Base-by-base conservation (phyloP, 1,140 invertebrate genomes). In the Maconellicoccus hirsutus region DNA sequence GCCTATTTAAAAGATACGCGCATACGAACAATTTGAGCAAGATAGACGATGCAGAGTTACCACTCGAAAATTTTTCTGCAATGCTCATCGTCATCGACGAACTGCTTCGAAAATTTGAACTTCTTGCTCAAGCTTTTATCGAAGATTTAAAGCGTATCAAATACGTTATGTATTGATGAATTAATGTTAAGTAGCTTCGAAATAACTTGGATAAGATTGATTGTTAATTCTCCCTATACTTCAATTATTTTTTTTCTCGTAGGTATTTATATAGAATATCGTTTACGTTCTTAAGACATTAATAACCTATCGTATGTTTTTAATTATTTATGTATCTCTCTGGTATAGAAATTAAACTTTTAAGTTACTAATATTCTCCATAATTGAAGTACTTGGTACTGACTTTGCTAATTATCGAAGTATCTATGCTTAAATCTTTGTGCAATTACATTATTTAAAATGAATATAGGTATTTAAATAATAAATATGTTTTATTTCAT, bases 161-260 rank as follows among this genome's bases (percentile, higher is more conserved):
- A 52, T 52, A 52, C 42, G 42, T 16, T 2, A 52, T 52, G 29
- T 52, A 52, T 52, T 52, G 16, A 52, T 52, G 42, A 8, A 52
- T 52, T 52, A 8, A 52, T 52, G 3, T 52, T 52, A 52, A 52
- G 42, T 16, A 16, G 42, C 42, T 52, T 52, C 42, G 42, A 52
- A 2, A 33, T 52, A 52, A 52, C 42, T 52, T 52, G 42, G 42
- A 52, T 52, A 52, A 52, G 42, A 3, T 52, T 52, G n/a, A 52
- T 8, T 52, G 42, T 52, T 52, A 52, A 52, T 52, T 52, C 42
- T 52, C 42, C 42, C 42, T 52, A 52, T 52, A 52, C 42, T 52
- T 52, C 42, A 52, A 52, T 52, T 52, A 52, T 52, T 52, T 52
- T 33, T n/a, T 52, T 52, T 52, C 42, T 52, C 42, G 42, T 52